Base-by-base conservation (phyloP, 2,113 vertebrate species). In the Halichoeres trimaculatus region DNA sequence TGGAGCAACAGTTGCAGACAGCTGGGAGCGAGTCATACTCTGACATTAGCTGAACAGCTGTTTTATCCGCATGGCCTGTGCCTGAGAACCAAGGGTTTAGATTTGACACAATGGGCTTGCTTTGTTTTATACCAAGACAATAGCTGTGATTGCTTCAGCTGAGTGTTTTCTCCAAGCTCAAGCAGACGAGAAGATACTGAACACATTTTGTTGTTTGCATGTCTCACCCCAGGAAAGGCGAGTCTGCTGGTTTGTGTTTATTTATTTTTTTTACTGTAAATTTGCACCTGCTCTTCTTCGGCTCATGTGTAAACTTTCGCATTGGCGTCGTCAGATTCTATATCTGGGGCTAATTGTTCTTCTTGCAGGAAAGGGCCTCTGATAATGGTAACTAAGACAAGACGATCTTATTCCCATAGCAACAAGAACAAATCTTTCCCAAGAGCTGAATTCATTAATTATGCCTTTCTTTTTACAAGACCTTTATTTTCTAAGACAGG, bases 381-480 rank as follows among this genome's bases (percentile, higher is more conserved):
- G 81, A 84, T 88, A 78, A 65, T 82, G 84, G 74, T 81, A 86
- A 88, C 74, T 83, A 85, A 88, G 87, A 90, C 85, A 84, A 86
- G 84, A 80, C 65, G 81, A 84, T 89, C 78, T 76, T 86, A 92
- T 93, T 91, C 85, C 91, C 90, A 93, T 93, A 90, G 89, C 88
- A 93, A 92, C 91, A 82, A 85, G 78, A 86, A 82, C 71, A 86
- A 77, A 85, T 91, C 88, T 90, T 89, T 82, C 86, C 83, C 84
- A 71, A 76, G 81, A 92, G 89, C 74, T 58, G 81, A 86, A 90
- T 91, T 83, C 74, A 90, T 92, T 93, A 91, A 92, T 91, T 91
- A 90, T 85, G 74, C 83, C 79, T 85, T 83, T 85, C 74, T 86
- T 92, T 48, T 90, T 74, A 87, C 76, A 76, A 88, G 80, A 90